Base-by-base conservation (phyloP, 2,888 invertebrate genomes). In the Campoplex nolae region DNA sequence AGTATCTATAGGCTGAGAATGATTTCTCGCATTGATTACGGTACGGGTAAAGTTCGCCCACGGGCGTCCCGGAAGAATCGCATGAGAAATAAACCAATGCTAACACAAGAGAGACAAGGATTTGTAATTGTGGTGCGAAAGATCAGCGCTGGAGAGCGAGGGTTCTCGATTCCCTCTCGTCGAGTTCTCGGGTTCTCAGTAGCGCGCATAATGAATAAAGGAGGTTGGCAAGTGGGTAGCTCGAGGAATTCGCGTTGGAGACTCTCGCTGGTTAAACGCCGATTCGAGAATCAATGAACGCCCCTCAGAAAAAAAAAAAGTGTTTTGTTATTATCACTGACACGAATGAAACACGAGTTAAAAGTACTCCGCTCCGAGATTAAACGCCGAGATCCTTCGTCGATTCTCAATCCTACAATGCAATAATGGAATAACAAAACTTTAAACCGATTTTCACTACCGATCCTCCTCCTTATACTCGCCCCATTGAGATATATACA, bases 191-290 rank as follows among this genome's bases (percentile, higher is more conserved):
- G 38, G 38, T 38, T 84, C 81, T 79, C 82, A 48, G 82, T 83
- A 75, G 81, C 58, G 81, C 45, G 32, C 75, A 82, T 81, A 86
- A 84, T 86, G 35, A 84, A 81, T 88, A 88, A 88, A 89, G 90
- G 90, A 89, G 90, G 89, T 89, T 90, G 90, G 89, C 88, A 90
- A 89, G 88, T 73, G 76, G 84, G 90, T 87, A 89, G 88, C 77
- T 68, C 82, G 77, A 85, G 87, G 88, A 88, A 88, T 88, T 88
- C 85, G 88, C 87, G 85, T 88, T 88, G 87, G 87, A 88, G 88
- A 88, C 88, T 83, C 56, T 3, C 23, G 28, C 62, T 0, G 23
- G 62, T 70, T 67, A 42, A 8, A 75, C 48, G 85, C 58, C 23
- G 42, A 67, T 62, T 58, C 56, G 77, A 23, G 23, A 81, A 86